Evolutionary conservation across 2,888 invertebrate species (phyloP), one percentile per base, ranked within the genome.

Genomic region (Elmis aenea): DNA sequence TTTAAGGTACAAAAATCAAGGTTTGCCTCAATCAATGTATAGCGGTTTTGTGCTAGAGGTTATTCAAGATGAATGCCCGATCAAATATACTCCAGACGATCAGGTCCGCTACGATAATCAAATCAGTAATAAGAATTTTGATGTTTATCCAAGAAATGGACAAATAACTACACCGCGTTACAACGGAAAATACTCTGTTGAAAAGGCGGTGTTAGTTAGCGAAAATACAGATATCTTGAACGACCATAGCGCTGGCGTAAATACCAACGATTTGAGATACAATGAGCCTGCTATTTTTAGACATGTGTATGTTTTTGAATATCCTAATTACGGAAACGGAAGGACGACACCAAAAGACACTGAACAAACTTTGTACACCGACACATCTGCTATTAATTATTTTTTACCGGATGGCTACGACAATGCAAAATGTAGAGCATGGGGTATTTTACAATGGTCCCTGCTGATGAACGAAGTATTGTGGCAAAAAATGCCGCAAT

Each of bases 41-140:
- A 59, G 55, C 33, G 78, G 79, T 10, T 78, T 79, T 51, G 55
- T 74, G 2, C 53, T 78, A 9, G 75, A 79, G 56, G 60, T 77
- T 8, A 52, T 65, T 3, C 79, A 79, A 51, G 77, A 77, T 38
- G 64, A 71, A 37, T 78, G 78, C 50, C 64, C 67, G 1, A 61
- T 57, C 33, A 56, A 60, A 32, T 60, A 62, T 35, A 24, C 45
- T 18, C 55, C 57, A 3, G 18, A 8, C 18, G 18, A 18, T 8
- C 5, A 18, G 18, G 5, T 18, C 8, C 5, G 8, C 5, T 5
- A 18, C 5, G 8, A 5, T 18, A 8, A 5, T 18, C 8, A 5
- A 8, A 8, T 6, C 5, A 18, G 18, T 18, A n/a, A n/a, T n/a
- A n/a, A n/a, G n/a, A n/a, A n/a, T n/a, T n/a, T n/a, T n/a, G n/a